These are phyloP conservation scores for Tanypteryx hageni DNA, from an alignment of 2,888 invertebrate genomes.

Conservation along the genomic window DNA sequence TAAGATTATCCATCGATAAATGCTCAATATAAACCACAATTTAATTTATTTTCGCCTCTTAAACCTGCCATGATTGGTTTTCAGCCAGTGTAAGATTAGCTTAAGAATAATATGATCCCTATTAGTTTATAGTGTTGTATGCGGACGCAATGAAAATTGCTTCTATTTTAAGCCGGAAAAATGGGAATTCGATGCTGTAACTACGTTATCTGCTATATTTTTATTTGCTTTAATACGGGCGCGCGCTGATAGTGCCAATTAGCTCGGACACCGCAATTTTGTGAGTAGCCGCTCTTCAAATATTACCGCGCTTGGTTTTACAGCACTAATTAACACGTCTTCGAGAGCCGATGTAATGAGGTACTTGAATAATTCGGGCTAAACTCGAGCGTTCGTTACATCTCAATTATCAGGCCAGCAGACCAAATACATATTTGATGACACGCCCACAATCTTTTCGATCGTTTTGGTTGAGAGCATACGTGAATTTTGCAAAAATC, in stretches of 20 bases:
- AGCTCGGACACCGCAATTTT: neutral
- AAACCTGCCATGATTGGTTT: no score
- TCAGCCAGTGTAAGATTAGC: neutral
- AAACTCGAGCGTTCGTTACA: neutral
- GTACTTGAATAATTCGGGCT: slow-evolving; percentile 3
- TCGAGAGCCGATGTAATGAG: neutral
- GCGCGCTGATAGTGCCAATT: neutral
- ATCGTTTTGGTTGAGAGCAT: no score
- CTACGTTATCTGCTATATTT: neutral
- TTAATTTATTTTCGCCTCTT: no score
- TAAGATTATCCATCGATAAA: no score
- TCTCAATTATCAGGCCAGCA: slow-evolving; percentile 4
- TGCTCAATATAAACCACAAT: no score
- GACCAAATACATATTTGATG: neutral
- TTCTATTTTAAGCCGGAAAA: neutral
- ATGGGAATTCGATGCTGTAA: neutral
- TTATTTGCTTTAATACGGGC: neutral
- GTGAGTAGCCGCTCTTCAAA: neutral
- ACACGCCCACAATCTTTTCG: neutral
- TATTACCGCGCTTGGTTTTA: slow-evolving; percentile 4
- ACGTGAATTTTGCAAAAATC: no score
- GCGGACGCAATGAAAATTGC: neutral
- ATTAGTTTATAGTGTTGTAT: neutral
- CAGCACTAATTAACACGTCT: neutral
- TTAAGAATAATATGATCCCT: neutral